Base-by-base conservation (phyloP, 2,888 invertebrate genomes). In the Leucophenga montana region DNA sequence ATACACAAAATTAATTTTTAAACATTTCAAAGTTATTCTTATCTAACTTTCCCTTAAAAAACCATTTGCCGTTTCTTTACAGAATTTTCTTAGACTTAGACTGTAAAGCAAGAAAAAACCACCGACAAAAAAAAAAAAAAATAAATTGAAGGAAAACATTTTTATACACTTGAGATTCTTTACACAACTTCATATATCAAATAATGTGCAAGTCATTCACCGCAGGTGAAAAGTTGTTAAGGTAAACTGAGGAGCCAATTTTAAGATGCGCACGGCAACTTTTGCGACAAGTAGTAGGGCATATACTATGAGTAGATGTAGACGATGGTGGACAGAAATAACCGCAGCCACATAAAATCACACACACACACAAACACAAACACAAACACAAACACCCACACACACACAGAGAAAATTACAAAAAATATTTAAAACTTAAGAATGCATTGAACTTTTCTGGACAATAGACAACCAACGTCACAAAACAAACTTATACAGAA, bases 91-190 rank as follows among this genome's bases (percentile, higher is more conserved):
- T n/a, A n/a, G n/a, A n/a, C n/a, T n/a, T n/a, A n/a, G n/a, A n/a
- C n/a, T n/a, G n/a, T n/a, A n/a, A n/a, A n/a, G n/a, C n/a, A n/a
- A n/a, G n/a, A n/a, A n/a, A n/a, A n/a, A n/a, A n/a, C n/a, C n/a
- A n/a, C n/a, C n/a, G n/a, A n/a, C n/a, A n/a, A n/a, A 22, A 54
- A 54, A 54, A 20, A n/a, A 4, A 50, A 1, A 53, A 53, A 6
- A n/a, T 5, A 39, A 53, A n/a, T n/a, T n/a, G n/a, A 16, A 53
- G 14, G 5, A 53, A 53, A 53, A 53, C 16, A 53, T n/a, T 53
- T 27, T 39, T 39, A 56, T 20, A 56, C 56, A 14, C 56, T 56
- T 56, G 20, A 56, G 20, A 22, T 56, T 56, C 22, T 56, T 27
- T 22, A 9, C 9, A 18, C 56, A 56, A 56, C 39, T 39, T 39